A percentile compares a stretch with the other conserved stretches of the same genome.
phyloP scores from a whole-genome alignment of 2,797 vertebrate species.

The Acanthurus leucopareius region DNA sequence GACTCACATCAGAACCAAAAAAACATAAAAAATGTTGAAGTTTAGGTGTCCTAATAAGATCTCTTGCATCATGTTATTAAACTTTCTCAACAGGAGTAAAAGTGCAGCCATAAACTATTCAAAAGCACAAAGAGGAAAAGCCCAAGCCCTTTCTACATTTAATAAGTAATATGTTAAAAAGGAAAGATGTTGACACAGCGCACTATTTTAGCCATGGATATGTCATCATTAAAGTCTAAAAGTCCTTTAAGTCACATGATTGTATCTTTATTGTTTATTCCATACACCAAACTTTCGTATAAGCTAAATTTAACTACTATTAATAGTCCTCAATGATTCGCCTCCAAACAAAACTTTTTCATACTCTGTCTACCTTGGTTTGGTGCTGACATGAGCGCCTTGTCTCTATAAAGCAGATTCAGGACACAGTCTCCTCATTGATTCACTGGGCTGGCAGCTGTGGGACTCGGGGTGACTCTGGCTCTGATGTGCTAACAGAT shows the following conservation, averaged over 20 bases:
- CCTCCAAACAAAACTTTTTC: constrained; percentile 20
- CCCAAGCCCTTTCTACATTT: background rate
- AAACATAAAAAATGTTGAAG: constrained; percentile 18
- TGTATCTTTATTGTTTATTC: background rate
- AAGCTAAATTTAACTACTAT: background rate
- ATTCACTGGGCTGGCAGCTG: constrained; percentile 40
- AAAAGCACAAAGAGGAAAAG: constrained; percentile 2
- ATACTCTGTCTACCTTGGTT: background rate
- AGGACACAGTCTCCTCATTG: constrained; percentile 38
- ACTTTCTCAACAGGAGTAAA: constrained; percentile 2
- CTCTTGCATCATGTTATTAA: background rate
- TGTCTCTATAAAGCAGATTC: constrained; percentile 28
- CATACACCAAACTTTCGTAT: background rate
- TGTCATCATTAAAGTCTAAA: constrained; percentile 4
- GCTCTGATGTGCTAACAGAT: constrained; percentile 70
- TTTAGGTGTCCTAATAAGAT: background rate
- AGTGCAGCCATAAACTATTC: constrained; percentile 21
- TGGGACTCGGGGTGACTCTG: constrained; percentile 37
- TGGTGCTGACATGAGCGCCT: background rate
- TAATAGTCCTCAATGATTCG: background rate
- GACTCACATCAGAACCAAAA: constrained; percentile 1
- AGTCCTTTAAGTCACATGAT: background rate
- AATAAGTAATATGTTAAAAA: constrained; percentile 16
- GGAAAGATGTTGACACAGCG: background rate
- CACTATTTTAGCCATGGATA: background rate